Evolutionary conservation across 2,797 vertebrate genomes (phyloP), one percentile per base, ranked within the genome.

Genomic region (Crypturellus tataupa): DNA sequence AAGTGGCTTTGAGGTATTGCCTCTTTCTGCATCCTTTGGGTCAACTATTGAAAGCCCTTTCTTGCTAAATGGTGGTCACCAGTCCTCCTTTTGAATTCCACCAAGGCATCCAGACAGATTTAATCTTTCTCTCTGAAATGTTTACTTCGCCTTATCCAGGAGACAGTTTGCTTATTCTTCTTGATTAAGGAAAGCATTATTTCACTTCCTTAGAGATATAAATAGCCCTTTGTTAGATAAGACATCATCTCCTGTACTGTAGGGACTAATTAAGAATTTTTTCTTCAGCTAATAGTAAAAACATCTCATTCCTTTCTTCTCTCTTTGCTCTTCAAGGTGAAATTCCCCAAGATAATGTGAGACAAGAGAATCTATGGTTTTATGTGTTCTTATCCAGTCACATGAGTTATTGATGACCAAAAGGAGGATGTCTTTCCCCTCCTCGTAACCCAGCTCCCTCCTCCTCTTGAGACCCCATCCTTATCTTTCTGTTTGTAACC

Each of bases 161-260:
- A 68, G 39, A 51, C 16, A 60, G 37, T 80, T 90, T 90, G 23
- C 62, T 93, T 86, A 64, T 78, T 90, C 56, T 90, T 89, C 58
- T 56, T 90, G 91, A 88, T 80, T 92, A 67, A 90, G 88, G 46
- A 44, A 94, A 93, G 40, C 49, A 78, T 84, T 78, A 71, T 92
- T 90, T 92, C 16, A 31, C n/a, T 75, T 3, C 0, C 59, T 92
- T 80, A 77, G 76, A 80, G 72, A 80, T 85, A 68, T 56, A 56
- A 56, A n/a, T 56, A 56, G 35, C 29, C 84, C 31, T 86, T 70
- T 73, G 25, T 85, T 77, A 78, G 67, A 84, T 88, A 80, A 93
- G 65, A 78, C 71, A 90, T 63, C 24, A 47, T 37, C 58, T 49
- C 35, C 73, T 80, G 20, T 81, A 93, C 80, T n/a, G 40, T 59